Percentiles rank a stretch among this genome's conserved stretches.
Evolutionary conservation across 2,888 invertebrate genomes (phyloP).

Genomic region (Nemotelus pantherinus): DNA sequence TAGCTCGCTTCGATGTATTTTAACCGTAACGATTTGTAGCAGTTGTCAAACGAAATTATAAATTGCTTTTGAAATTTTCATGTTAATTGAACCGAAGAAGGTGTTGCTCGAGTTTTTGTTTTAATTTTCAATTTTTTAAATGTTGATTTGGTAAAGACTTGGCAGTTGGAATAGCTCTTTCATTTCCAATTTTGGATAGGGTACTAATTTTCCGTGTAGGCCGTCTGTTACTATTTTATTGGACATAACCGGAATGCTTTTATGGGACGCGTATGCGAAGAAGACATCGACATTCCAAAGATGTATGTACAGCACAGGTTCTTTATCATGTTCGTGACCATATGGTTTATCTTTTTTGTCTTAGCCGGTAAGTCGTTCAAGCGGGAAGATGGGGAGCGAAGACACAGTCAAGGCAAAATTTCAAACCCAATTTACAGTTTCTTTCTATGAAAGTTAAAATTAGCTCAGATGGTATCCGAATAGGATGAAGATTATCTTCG

Average conservation of each 20-base stretch:
- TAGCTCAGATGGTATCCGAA: conserved; percentile 4
- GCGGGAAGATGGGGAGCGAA: conserved; percentile 1
- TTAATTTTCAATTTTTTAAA: not conserved
- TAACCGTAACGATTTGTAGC: conserved; percentile 42
- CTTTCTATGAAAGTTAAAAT: conserved; percentile 13
- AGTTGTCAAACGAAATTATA: conserved; percentile 37
- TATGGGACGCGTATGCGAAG: not conserved
- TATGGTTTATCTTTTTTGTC: conserved; percentile 31
- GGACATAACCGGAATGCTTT: conserved; percentile 19
- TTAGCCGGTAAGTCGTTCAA: not conserved
- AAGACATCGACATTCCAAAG: conserved; percentile 20
- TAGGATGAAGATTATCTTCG: not conserved
- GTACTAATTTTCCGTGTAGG: conserved; percentile 24
- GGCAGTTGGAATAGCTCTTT: too few relatives aligned
- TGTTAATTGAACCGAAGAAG: conserved; percentile 41
- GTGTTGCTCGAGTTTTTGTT: conserved; percentile 1
- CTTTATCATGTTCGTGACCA: conserved; percentile 19
- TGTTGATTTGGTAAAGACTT: too few relatives aligned
- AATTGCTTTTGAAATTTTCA: conserved; percentile 33
- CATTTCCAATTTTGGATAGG: not conserved
- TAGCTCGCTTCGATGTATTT: conserved; percentile 3
- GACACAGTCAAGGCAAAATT: not conserved
- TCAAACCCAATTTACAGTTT: not conserved
- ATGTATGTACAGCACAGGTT: conserved; percentile 22
- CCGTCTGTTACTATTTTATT: conserved; percentile 26